Percentiles rank a stretch among this genome's conserved stretches.
Evolutionary conservation across 2,888 invertebrate species (phyloP).

Genomic region (Liopterus haemorrhoidalis): DNA sequence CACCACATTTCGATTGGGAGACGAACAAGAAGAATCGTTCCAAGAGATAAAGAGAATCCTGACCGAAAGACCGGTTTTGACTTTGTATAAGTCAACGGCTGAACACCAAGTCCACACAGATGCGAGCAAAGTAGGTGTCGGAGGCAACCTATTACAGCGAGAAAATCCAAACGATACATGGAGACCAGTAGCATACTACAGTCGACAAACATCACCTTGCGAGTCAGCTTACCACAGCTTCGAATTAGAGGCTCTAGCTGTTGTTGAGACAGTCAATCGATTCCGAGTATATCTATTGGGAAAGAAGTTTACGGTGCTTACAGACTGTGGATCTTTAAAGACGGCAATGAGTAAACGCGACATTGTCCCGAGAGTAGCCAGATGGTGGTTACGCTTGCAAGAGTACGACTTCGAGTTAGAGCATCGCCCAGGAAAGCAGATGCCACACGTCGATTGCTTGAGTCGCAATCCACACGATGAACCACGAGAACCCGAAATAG

Average conservation of each 20-base stretch:
- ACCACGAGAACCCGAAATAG: constrained; percentile 1
- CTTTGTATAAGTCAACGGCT: no score
- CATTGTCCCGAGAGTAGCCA: constrained; percentile 26
- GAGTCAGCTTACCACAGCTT: constrained; percentile 31
- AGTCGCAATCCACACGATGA: constrained; percentile 19
- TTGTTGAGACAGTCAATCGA: constrained; percentile 30
- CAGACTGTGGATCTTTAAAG: constrained; percentile 31
- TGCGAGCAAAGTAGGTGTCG: constrained; percentile 4
- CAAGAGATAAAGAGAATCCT: no score
- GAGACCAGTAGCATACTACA: constrained; percentile 28
- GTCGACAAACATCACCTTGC: constrained; percentile 25
- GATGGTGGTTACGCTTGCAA: constrained; percentile 30
- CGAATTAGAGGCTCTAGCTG: constrained; percentile 34
- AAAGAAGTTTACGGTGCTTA: constrained; percentile 31
- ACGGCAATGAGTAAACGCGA: constrained; percentile 26
- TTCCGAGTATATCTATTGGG: constrained; percentile 33
- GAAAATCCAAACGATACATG: constrained; percentile 1
- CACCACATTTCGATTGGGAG: no score
- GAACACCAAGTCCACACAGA: constrained; percentile 10
- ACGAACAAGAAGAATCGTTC: no score
- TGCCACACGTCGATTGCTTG: constrained; percentile 30
- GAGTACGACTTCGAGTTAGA: constrained; percentile 28
- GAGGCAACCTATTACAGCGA: constrained; percentile 7
- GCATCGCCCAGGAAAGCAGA: constrained; percentile 27
- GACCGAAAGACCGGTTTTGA: no score